Percentiles rank a stretch among this genome's conserved stretches.
phyloP scores from a whole-genome alignment of 2,113 vertebrate genomes.

The Balaeniceps rex region DNA sequence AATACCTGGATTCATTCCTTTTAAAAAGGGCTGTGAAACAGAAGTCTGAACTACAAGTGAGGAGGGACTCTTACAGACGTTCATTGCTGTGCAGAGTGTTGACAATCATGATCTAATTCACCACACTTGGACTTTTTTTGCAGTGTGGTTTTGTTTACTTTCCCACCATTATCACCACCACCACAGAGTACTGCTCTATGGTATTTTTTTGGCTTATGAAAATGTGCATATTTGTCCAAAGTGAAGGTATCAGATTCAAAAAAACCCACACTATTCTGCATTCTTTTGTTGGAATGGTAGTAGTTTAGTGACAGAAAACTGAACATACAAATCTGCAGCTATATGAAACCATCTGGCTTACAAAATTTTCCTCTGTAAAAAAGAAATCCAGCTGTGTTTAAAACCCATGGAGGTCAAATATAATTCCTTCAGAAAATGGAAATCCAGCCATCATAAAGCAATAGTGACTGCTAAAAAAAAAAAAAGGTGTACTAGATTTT shows the following conservation, averaged over 20 bases:
- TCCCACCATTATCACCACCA: background rate
- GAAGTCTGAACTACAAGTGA: background rate
- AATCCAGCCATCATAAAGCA: background rate
- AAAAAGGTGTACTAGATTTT: background rate
- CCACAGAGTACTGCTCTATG: background rate
- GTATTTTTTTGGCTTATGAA: background rate
- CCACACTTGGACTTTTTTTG: background rate
- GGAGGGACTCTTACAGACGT: background rate
- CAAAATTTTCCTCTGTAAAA: background rate
- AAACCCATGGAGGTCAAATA: background rate
- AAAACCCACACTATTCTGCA: fast-evolving
- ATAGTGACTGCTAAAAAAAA: background rate
- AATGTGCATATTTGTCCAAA: background rate
- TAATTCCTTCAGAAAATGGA: background rate
- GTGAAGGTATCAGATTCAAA: background rate
- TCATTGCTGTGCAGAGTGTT: background rate
- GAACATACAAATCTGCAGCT: background rate
- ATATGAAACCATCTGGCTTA: background rate
- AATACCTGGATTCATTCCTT: background rate
- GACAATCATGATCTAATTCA: background rate
- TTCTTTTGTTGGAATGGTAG: background rate
- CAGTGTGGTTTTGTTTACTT: background rate
- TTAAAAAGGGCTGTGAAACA: background rate
- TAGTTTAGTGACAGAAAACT: background rate
- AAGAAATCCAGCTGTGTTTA: background rate